Conservation (phyloP, 2,888 invertebrate genomes). For the Proisotoma minuta region DNA sequence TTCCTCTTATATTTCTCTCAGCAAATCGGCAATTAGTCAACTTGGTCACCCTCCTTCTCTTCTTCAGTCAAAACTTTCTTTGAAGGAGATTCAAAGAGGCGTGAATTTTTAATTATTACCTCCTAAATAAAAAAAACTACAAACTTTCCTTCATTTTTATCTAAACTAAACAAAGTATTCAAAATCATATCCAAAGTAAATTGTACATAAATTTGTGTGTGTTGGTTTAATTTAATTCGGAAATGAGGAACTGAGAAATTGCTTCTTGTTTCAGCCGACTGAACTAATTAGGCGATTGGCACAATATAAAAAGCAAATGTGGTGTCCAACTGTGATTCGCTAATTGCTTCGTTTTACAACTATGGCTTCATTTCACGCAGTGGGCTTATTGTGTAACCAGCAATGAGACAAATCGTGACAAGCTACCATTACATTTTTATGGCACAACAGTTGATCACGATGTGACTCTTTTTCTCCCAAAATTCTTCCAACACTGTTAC, state of each 20-base stretch:
- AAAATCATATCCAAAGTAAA: no score
- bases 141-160: background rate
- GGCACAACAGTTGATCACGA: background rate
- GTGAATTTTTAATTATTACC: background rate
- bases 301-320: background rate
- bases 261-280: background rate
- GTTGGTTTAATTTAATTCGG: background rate
- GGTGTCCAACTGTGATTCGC: background rate
- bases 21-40: no score
- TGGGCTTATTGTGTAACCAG: background rate
- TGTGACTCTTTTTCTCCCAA: background rate
- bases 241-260: background rate
- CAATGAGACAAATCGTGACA: background rate
- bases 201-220: no score
- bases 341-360: background rate
- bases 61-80: background rate
- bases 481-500: background rate
- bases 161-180: no score
- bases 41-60: background rate
- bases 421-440: background rate
- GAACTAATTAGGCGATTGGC: background rate
- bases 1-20: no score
- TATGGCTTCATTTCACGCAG: constrained; percentile 2
- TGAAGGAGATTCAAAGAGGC: background rate
- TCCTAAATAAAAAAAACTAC: background rate